Evolutionary conservation across 2,888 invertebrate species (phyloP), one percentile per base, ranked within the genome.

Genomic region (Pammene aurita): DNA sequence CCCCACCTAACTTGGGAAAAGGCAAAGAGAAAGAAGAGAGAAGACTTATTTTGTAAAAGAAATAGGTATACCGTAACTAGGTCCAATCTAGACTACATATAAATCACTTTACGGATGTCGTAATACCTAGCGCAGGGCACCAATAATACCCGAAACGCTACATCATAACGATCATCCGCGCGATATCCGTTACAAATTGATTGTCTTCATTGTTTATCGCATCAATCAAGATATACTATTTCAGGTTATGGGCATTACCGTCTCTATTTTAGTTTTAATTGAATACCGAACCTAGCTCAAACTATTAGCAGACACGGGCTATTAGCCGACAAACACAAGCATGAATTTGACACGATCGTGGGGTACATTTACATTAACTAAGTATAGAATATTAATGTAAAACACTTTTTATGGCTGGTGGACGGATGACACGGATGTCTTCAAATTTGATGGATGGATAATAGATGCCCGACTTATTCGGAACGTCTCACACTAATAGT

Each of bases 201-300:
- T 42, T 60, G 35, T 58, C 58, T 50, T 34, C 14, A 42, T 56
- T 65, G 46, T 55, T 54, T 63, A 52, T 54, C 52, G 38, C 60
- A 66, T 60, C 52, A 10, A 60, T 66, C 60, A 44, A 38, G 0
- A 18, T 10, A 44, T 34, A 44, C 11, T 9, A 10, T 38, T 6
- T 46, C 46, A 34, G 26, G 4, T 48, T 9, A 38, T 13, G 46
- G n/a, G 44, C 9, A 14, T 44, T n/a, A 44, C 11, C 11, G 11
- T 18, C 13, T n/a, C 35, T 38, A 55, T 35, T 55, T 14, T 56
- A 14, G 7, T 11, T 55, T 10, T 34, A 54, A 54, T 34, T 54
- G n/a, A n/a, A 35, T 48, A 16, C 48, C 16, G 16, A 48, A 48
- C 16, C 14, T 48, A 14, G 4, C 14, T 7, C 14, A 46, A 46